phyloP scores from a whole-genome alignment of 2,888 invertebrate genomes.

The Seladonia tumulorum region DNA sequence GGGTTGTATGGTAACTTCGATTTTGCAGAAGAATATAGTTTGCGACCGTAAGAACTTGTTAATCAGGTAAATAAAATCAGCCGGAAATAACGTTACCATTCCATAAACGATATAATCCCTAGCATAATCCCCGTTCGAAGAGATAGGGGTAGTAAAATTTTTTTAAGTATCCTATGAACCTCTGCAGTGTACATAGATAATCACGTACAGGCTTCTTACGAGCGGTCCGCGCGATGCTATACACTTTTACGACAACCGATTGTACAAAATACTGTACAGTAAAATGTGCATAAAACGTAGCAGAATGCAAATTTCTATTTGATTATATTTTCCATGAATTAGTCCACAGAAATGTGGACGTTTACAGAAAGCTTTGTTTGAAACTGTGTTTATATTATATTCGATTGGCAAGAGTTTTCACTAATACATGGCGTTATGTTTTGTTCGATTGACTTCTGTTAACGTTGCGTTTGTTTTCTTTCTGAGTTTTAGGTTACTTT shows the following conservation, averaged over 20 bases:
- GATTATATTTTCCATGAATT: neutral
- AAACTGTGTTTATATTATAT: too few species aligned
- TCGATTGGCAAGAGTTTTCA: too few species aligned
- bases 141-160: neutral
- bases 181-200: neutral
- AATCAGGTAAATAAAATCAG: neutral
- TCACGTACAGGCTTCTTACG: neutral
- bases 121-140: neutral
- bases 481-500: too few species aligned
- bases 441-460: too few species aligned
- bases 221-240: neutral
- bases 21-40: neutral
- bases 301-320: neutral
- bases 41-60: neutral
- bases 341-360: neutral
- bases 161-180: neutral
- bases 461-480: too few species aligned
- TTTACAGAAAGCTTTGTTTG: neutral
- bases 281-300: neutral
- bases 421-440: too few species aligned
- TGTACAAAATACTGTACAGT: neutral
- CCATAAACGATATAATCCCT: neutral
- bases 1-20: neutral
- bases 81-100: neutral
- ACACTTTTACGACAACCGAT: neutral